A percentile compares a stretch with the other conserved stretches of the same genome.
phyloP scores from a whole-genome alignment of 2,797 vertebrate genomes.

The Eulemur coronatus region DNA sequence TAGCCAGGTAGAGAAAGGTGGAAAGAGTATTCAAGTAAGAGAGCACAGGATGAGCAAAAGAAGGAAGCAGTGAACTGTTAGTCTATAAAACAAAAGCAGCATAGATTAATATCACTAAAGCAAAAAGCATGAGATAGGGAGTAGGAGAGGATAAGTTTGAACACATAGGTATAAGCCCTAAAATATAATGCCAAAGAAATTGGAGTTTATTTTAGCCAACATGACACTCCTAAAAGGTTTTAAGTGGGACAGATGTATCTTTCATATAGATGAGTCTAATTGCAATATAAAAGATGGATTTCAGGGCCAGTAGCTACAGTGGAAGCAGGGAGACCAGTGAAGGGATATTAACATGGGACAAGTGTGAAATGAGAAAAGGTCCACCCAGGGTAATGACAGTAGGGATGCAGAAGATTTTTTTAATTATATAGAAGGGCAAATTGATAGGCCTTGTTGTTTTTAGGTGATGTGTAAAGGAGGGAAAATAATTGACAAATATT shows the following conservation, averaged over 20 bases:
- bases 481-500: neutral
- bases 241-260: neutral
- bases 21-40: neutral
- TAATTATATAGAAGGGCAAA: neutral
- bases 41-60: neutral
- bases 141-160: neutral
- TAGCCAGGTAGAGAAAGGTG: neutral
- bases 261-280: neutral
- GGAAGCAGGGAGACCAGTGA: neutral
- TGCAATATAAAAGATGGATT: neutral
- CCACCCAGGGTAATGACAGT: neutral
- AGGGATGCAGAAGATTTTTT: neutral
- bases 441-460: neutral
- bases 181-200: neutral
- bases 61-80: neutral
- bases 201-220: neutral
- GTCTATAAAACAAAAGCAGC: constrained; percentile 19
- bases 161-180: neutral
- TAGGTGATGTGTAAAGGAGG: neutral
- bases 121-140: neutral
- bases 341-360: neutral
- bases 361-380: neutral
- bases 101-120: neutral
- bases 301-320: neutral
- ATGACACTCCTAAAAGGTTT: neutral